These are phyloP conservation scores for Porites divaricata DNA, from an alignment of 92 coral and sea anemone species.

Conservation along the genomic window DNA sequence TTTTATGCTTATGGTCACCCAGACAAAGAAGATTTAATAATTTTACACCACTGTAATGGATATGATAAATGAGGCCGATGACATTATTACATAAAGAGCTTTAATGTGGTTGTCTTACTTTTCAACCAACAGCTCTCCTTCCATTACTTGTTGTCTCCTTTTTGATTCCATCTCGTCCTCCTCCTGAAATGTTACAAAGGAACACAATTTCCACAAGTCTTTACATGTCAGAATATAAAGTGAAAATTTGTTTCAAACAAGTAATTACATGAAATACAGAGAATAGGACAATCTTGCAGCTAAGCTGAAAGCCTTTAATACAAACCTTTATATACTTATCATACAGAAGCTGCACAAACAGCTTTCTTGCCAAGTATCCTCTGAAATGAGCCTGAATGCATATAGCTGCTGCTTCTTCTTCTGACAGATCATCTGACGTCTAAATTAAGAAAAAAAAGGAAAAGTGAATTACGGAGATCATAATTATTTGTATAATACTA, in stretches of 20 bases:
- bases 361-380: constrained; percentile 84
- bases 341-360: constrained; percentile 82
- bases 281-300: too few relatives aligned
- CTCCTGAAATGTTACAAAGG: constrained; percentile 57
- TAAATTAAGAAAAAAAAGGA: not conserved
- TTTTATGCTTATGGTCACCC: too few relatives aligned
- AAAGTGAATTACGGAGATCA: not conserved
- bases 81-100: too few relatives aligned
- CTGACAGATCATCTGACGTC: constrained; percentile 45
- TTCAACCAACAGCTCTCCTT: constrained; percentile 94
- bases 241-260: too few relatives aligned
- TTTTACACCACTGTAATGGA: not conserved
- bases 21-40: not conserved
- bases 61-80: not conserved
- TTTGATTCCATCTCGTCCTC: constrained; percentile 85
- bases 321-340: constrained; percentile 89
- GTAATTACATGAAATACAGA: not conserved
- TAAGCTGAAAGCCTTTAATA: not conserved
- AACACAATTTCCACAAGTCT: not conserved
- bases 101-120: constrained; percentile 72
- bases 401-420: constrained; percentile 93
- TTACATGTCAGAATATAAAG: not conserved
- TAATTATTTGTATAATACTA: too few relatives aligned
- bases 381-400: constrained; percentile 88
- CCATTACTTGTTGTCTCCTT: constrained; percentile 90